These are phyloP conservation scores for Nestor notabilis DNA, from an alignment of 2,113 vertebrate genomes.

Conservation along the genomic window DNA sequence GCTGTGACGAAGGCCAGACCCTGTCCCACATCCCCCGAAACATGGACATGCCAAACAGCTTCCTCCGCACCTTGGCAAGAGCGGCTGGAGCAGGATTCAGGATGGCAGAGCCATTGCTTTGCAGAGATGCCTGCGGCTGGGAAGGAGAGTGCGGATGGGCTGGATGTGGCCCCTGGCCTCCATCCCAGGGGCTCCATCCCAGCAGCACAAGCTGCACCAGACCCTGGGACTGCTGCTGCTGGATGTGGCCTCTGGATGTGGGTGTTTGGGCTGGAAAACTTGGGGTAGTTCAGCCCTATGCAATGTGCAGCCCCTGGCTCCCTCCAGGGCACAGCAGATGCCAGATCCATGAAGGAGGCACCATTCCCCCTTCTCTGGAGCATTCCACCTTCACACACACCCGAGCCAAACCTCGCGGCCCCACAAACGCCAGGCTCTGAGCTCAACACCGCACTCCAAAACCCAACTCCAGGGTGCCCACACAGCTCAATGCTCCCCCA, in stretches of 20 bases:
- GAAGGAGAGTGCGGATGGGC: neutral
- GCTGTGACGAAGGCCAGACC: neutral
- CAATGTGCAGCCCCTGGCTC: accelerated
- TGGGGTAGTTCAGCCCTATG: neutral
- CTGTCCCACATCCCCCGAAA: neutral
- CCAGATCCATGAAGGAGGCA: neutral
- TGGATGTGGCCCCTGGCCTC: neutral
- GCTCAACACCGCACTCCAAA: neutral
- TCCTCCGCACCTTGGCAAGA: accelerated
- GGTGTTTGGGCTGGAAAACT: neutral
- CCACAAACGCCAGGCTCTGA: neutral
- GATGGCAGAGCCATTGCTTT: neutral
- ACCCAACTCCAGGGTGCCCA: neutral
- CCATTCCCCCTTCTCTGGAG: accelerated
- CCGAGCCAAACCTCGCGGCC: neutral
- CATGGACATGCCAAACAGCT: neutral
- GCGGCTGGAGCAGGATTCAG: neutral
- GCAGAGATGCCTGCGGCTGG: neutral
- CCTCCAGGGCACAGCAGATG: neutral
- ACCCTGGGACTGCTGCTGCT: neutral
- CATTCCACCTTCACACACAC: neutral
- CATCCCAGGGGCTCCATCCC: neutral
- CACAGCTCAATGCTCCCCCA: neutral
- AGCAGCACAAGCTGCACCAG: neutral
- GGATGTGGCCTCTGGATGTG: accelerated